Evolutionary conservation across 2,113 vertebrate species (phyloP).

Genomic region (Onychostoma macrolepis): DNA sequence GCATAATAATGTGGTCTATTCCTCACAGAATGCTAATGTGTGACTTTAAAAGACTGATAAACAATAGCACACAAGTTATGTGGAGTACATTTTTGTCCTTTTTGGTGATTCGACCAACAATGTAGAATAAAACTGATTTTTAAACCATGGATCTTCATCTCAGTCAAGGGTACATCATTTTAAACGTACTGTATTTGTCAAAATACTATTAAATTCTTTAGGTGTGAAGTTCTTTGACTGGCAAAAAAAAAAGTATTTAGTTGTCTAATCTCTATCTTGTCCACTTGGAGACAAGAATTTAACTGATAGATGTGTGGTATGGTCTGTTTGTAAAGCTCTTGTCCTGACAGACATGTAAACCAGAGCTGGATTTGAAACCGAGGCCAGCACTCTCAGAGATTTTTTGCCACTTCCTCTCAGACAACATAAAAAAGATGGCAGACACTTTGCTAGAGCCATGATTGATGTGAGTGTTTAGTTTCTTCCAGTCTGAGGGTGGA

Average conservation of each 20-base stretch:
- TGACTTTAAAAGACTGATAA: not conserved
- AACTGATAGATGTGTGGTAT: not conserved
- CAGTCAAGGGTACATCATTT: not conserved
- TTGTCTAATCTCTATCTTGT: not conserved
- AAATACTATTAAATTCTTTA: not conserved
- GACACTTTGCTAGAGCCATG: slow-evolving; percentile 44
- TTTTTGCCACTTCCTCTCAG: slow-evolving; percentile 39
- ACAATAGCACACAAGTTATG: not conserved
- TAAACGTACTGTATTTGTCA: not conserved
- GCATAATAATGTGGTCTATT: not conserved
- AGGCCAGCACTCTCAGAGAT: not conserved
- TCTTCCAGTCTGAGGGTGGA: slow-evolving; percentile 55
- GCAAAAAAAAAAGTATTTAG: not conserved
- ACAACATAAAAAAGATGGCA: slow-evolving; percentile 39
- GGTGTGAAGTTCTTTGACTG: not conserved
- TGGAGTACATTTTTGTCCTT: not conserved
- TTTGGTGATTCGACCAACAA: not conserved
- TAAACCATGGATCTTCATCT: not conserved
- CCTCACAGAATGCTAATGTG: not conserved
- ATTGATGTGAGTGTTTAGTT: slow-evolving; percentile 64
- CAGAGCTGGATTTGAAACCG: slow-evolving; percentile 9
- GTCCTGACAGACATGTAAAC: slow-evolving; percentile 1
- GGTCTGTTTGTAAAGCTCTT: not conserved
- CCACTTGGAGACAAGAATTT: not conserved
- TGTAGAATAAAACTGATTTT: too few species aligned